Base-by-base conservation (phyloP, 1,140 invertebrate species). In the Drosophila burlai region DNA sequence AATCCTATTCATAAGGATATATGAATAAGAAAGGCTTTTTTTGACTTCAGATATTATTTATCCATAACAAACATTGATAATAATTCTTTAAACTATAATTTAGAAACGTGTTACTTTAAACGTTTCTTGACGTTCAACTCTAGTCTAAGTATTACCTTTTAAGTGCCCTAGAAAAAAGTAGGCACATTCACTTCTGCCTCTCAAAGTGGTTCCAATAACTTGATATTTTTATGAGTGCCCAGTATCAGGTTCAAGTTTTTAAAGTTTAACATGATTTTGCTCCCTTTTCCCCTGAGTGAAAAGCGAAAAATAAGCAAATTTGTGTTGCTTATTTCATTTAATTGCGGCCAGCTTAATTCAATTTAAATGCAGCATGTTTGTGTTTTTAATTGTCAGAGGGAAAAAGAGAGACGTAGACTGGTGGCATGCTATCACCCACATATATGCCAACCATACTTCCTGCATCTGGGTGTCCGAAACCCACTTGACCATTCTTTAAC, bases 401-500 rank as follows among this genome's bases (percentile, higher is more conserved):
- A 46, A 15, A 46, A 15, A 29, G 21, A 13, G 26, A 16, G 18
- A 15, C 34, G 21, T 8, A 13, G 26, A 11, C 16, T 8, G 26
- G 29, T 52, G 42, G 7, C 36, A 36, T 21, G 34, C 18, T 18
- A 34, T 40, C 52, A 26, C 65, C 34, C 26, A 54, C 15, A 50
- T 72, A 72, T 29, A 54, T 65, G 36, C 24, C 34, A 54, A 21
- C 63, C 26, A 21, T 42, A 72, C 24, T 38, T 75, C 18, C 49
- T 40, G 59, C 50, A 57, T 45, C 36, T 76, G 60, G 34, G 49
- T 43, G 54, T 76, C 18, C 40, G 43, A 58, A 24, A 31, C 45
- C 76, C 58, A 69, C 49, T 78, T 73, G 72, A 69, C 73, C 55
- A 73, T 73, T 73, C 55, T 61, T 73, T 52, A 38, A 73, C 67